Evolutionary conservation across 2,113 vertebrate genomes (phyloP).

Genomic region (Thunnus maccoyii): DNA sequence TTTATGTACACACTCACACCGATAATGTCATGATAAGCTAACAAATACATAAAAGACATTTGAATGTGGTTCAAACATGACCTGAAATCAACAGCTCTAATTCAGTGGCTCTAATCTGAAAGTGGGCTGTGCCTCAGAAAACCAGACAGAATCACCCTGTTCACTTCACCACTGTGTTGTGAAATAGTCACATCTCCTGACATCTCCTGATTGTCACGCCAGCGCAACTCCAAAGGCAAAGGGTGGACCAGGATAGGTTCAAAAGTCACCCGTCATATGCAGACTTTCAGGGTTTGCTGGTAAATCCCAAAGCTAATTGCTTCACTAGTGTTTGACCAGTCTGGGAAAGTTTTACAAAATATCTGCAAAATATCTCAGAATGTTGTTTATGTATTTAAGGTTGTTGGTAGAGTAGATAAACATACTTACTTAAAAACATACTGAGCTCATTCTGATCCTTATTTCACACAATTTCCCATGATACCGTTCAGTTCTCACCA

Average conservation of each 20-base stretch:
- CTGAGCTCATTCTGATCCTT: no score
- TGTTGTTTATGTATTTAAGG: no score
- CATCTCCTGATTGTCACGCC: slow-evolving; percentile 32
- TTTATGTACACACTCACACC: neutral
- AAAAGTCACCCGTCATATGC: neutral
- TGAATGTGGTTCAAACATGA: neutral
- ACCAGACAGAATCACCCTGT: slow-evolving; percentile 16
- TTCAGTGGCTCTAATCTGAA: slow-evolving; percentile 11
- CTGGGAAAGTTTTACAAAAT: neutral
- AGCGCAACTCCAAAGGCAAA: neutral
- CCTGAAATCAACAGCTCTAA: neutral
- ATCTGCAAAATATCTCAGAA: neutral
- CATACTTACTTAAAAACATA: no score
- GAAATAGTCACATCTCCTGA: slow-evolving; percentile 51
- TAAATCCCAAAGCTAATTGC: neutral
- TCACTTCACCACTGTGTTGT: slow-evolving; percentile 30
- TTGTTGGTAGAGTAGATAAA: no score
- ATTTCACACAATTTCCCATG: no score
- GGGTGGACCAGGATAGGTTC: neutral
- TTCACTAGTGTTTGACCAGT: neutral
- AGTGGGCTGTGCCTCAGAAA: slow-evolving; percentile 52
- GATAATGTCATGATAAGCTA: neutral
- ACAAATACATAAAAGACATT: neutral
- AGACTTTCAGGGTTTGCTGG: neutral
- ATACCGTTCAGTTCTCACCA: no score